Evolutionary conservation across 2,797 vertebrate genomes (phyloP), one percentile per base, ranked within the genome.

Genomic region (Sebastes diaconus): DNA sequence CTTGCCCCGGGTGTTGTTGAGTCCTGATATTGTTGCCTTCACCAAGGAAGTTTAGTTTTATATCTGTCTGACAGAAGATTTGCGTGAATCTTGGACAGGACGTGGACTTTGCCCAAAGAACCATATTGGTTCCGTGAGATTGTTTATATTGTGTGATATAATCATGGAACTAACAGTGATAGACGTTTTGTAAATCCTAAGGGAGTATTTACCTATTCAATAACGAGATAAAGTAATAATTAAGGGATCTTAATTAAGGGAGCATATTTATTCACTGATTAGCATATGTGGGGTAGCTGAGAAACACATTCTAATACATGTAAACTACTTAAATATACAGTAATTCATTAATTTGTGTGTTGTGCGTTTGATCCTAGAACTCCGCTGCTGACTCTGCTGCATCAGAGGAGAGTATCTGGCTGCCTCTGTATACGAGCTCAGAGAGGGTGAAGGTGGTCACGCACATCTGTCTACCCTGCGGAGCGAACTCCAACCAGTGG

Each of bases 381-480:
- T 88, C 86, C 22, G 67, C 82, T 57, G 81, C 77, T 22, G 79
- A 84, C 72, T 64, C 71, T 0, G 7, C 84, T 71, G 94, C 95
- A 58, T 90, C 96, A 0, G 97, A 96, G 5, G 98, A 98, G 68
- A 97, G 94, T 73, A 97, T 99, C 84, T 97, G 96, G 79, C 88
- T 99, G 84, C 98, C 98, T 2, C 89, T 99, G 55, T 99, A 99
- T 77, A 92, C 93, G 1, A 99, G 97, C 10, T 83, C 96, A 1
- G 98, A 99, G 91, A 94, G 98, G 81, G 95, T 96, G 42, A 95
- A 95, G 36, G 96, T 98, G 89, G 97, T 99, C 55, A 97, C 97
- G 66, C 97, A 97, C 71, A 93, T 99, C 29, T 94, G 96, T 24
- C 93, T 99, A 63, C 98, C 98, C 18, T 98, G 97, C 73, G 97